Evolutionary conservation across 2,888 invertebrate genomes (phyloP), one percentile per base, ranked within the genome.

Genomic region (Drosophila anomalata): DNA sequence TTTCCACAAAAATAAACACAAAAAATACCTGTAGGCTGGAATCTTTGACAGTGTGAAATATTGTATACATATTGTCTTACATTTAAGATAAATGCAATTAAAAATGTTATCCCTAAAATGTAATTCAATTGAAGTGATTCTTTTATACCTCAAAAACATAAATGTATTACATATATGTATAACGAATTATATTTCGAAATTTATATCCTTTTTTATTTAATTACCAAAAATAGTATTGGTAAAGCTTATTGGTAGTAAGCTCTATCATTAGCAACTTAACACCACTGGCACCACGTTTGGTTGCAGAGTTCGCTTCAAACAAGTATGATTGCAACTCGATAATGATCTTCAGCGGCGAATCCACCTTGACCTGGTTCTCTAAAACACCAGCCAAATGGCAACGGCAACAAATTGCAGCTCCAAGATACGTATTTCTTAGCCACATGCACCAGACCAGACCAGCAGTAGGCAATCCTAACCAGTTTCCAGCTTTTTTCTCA

Each of bases 321-420:
- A 74, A 56, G 71, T 59, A 75, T 29, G 71, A 73, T 56, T 31
- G 51, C 46, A 77, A 75, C 62, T 22, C 60, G 55, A 73, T 73
- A 65, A 80, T 78, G 85, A 85, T 84, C 81, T 75, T 76, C 61
- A 73, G 66, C 65, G 75, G 62, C 70, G 54, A 67, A 60, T 56
- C 74, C 86, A 77, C 82, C 82, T 82, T 82, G 82, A 82, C 82
- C 82, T 61, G 84, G 84, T 82, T 82, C 82, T 82, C 78, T 70
- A 74, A 67, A 68, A 68, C 56, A 39, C 39, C 44, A 68, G 50
- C 12, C 60, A 71, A 76, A 65, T 71, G 66, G 60, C 59, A 78
- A 57, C 72, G 65, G 59, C 60, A 78, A 60, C 72, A 58, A 44
- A 60, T 57, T 60, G 68, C 63, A 51, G 46, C 65, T 50, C 29